A percentile compares a stretch with the other conserved stretches of the same genome.
These are phyloP conservation scores for Microtus pennsylvanicus DNA, from an alignment of 2,113 vertebrate genomes.

Conservation along the genomic window DNA sequence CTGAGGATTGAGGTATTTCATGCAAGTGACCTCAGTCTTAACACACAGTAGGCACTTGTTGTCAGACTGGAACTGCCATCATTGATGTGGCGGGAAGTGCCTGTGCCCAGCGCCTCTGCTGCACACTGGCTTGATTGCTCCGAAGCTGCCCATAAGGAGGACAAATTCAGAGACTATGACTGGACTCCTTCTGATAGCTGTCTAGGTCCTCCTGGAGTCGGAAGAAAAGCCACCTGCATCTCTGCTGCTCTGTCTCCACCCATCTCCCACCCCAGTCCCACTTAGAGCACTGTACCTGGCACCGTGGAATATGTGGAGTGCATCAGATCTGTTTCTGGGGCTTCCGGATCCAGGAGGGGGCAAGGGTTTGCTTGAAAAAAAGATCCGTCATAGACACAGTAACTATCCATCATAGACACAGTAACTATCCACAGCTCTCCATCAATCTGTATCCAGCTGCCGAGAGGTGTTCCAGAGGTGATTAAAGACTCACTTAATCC, in stretches of 20 bases:
- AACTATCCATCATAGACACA: not conserved
- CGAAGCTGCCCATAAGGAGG: not conserved
- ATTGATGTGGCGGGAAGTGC: not conserved
- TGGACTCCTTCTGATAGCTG: not conserved
- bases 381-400: not conserved
- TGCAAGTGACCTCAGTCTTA: not conserved
- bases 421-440: constrained; percentile 13
- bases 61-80: not conserved
- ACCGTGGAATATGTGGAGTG: not conserved
- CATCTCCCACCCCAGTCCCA: not conserved
- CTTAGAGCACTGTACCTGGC: not conserved
- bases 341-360: constrained; percentile 29
- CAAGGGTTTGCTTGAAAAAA: not conserved
- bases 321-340: not conserved
- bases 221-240: not conserved
- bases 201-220: not conserved
- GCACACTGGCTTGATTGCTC: not conserved
- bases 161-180: not conserved
- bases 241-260: not conserved
- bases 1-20: not conserved
- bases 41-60: not conserved
- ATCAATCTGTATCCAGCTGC: not conserved
- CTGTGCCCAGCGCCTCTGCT: not conserved
- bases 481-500: not conserved
- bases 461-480: not conserved